These are phyloP conservation scores for Zaprionus obscuricornis DNA, from an alignment of 2,888 invertebrate genomes.

Conservation along the genomic window DNA sequence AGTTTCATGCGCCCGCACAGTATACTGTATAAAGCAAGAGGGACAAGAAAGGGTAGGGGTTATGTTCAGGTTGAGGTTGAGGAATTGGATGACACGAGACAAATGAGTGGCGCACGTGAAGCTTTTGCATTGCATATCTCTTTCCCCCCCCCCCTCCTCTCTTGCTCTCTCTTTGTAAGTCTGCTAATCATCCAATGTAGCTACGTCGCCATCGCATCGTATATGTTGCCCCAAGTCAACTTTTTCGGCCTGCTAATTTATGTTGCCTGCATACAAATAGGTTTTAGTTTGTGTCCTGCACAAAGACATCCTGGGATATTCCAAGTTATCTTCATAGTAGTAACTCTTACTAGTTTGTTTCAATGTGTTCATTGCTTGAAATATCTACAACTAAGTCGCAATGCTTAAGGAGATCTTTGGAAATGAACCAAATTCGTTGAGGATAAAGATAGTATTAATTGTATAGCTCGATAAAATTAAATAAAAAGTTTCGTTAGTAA, in stretches of 20 bases:
- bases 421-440: no score
- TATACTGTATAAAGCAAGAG: not conserved
- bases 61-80: not conserved
- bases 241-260: constrained; percentile 65
- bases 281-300: constrained; percentile 17
- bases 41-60: not conserved
- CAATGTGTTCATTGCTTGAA: no score
- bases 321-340: no score
- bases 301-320: not conserved
- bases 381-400: no score
- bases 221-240: constrained; percentile 38
- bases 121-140: constrained; percentile 36
- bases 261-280: constrained; percentile 73
- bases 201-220: no score
- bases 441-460: no score
- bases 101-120: constrained; percentile 75
- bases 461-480: no score
- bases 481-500: no score
- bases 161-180: not conserved
- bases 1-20: constrained; percentile 71
- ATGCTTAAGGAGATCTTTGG: no score
- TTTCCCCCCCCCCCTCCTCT: constrained; percentile 1
- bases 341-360: no score
- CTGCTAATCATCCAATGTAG: no score
- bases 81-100: constrained; percentile 61